Evolutionary conservation across 2,888 invertebrate species (phyloP).

Genomic region (Mycalesis mineus): DNA sequence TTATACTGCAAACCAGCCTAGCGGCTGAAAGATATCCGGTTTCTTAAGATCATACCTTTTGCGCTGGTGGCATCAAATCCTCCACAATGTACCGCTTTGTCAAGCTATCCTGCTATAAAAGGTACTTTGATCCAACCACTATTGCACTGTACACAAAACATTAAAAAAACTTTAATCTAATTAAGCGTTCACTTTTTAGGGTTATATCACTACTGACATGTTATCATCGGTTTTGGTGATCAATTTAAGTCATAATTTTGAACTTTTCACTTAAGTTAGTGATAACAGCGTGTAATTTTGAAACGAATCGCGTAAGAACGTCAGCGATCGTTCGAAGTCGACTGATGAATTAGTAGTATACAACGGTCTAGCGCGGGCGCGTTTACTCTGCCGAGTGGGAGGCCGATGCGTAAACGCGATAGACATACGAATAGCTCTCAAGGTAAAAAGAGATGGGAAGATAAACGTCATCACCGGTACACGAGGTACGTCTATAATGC

Average conservation of each 20-base stretch:
- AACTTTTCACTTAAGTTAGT: conserved; percentile 36
- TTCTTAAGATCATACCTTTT: conserved; percentile 70
- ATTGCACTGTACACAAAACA: conserved; percentile 63
- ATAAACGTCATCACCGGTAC: conserved; percentile 48
- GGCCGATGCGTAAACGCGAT: conserved; percentile 49
- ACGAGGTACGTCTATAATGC: conserved; percentile 55
- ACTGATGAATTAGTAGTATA: conserved; percentile 63
- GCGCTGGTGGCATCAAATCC: conserved; percentile 63
- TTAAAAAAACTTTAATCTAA: conserved; percentile 33
- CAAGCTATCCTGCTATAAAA: conserved; percentile 35
- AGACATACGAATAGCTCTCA: conserved; percentile 42
- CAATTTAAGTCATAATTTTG: conserved; percentile 30
- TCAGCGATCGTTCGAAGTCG: conserved; percentile 64
- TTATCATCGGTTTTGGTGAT: conserved; percentile 5
- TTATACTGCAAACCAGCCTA: conserved; percentile 60
- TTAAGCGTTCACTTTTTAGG: conserved; percentile 15
- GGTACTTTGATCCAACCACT: conserved; percentile 50
- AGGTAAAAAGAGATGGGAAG: conserved; percentile 47
- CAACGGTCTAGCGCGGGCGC: conserved; percentile 46
- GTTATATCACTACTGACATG: conserved; percentile 13
- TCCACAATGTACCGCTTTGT: conserved; percentile 35
- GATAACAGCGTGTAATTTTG: conserved; percentile 37
- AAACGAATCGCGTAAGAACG: conserved; percentile 43
- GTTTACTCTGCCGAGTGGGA: conserved; percentile 59
- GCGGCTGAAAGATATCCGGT: conserved; percentile 68